These are phyloP conservation scores for Poliocrania exsul DNA, from an alignment of 2,797 vertebrate species.

Conservation along the genomic window DNA sequence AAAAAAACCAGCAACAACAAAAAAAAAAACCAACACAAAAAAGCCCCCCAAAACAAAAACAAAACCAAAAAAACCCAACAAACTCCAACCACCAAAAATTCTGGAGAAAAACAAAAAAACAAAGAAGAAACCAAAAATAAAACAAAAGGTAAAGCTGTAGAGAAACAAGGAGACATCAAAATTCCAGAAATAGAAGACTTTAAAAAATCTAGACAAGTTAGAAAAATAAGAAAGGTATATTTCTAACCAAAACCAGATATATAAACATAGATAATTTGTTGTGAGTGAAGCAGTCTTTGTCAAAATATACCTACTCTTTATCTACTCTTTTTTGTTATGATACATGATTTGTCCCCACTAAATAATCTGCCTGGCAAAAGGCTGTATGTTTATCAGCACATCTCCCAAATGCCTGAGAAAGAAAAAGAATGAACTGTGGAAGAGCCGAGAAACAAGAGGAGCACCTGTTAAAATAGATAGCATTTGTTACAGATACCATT, in stretches of 20 bases:
- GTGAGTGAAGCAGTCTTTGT: background rate
- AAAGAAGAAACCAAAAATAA: fast-evolving
- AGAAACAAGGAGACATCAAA: background rate
- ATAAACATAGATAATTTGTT: background rate
- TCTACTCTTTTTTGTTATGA: background rate
- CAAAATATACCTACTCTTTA: background rate
- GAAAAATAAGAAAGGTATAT: background rate
- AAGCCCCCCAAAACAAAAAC: background rate
- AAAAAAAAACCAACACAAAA: no score
- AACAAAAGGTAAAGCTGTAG: background rate
- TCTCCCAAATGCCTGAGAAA: background rate
- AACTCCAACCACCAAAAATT: background rate
- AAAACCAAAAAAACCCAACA: no score
- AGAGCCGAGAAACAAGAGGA: slow-evolving; percentile 1
- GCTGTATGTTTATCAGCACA: background rate
- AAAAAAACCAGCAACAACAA: no score
- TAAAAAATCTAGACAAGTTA: background rate
- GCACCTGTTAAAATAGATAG: slow-evolving; percentile 59
- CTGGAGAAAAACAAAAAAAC: background rate
- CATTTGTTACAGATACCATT: slow-evolving; percentile 34
- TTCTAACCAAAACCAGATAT: background rate
- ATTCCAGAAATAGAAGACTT: background rate
- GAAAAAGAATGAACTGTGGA: background rate
- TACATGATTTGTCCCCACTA: background rate
- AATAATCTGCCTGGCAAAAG: background rate